Base-by-base conservation (phyloP, 1,140 invertebrate species). In the Coptotermes formosanus region DNA sequence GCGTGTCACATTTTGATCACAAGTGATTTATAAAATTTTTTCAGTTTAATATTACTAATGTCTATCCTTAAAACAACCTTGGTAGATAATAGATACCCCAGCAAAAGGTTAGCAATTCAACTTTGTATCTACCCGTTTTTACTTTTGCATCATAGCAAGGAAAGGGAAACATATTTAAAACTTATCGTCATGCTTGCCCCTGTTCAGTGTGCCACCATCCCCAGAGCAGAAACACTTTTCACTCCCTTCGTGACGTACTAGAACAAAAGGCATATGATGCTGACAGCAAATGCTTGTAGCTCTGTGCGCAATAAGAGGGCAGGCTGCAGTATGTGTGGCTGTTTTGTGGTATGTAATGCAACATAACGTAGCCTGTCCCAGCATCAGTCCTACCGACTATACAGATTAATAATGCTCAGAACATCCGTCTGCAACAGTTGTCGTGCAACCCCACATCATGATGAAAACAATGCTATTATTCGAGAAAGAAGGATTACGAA, bases 311-410 rank as follows among this genome's bases (percentile, higher is more conserved):
- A 75, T 75, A 75, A 75, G 64, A 75, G 64, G 14, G 64, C 64
- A 25, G 8, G 6, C 9, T 12, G 64, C n/a, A 2, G 64, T 75
- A 25, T 75, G 8, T 75, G 30, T 75, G 38, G 4, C 25, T 75
- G 64, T 75, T n/a, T 75, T 75, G 64, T 75, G 64, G 64, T 75
- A 75, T 75, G 64, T 30, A 75, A 75, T 75, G 64, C 64, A 75
- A 75, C 64, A 25, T 75, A 75, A 75, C 64, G 25, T 30, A 75
- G n/a, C 64, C 64, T 25, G 7, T 12, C n/a, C 64, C 64, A 75
- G 64, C 64, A 30, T 75, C 64, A 75, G 64, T 75, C 64, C 64
- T 30, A 30, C 64, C 59, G 30, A 75, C 64, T 75, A 30, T 30
- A 75, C 64, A 75, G 25, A 75, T 75, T 75, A 75, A 75, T 75